Conservation (phyloP, 2,888 invertebrate species). For the Abscondita cerata region DNA sequence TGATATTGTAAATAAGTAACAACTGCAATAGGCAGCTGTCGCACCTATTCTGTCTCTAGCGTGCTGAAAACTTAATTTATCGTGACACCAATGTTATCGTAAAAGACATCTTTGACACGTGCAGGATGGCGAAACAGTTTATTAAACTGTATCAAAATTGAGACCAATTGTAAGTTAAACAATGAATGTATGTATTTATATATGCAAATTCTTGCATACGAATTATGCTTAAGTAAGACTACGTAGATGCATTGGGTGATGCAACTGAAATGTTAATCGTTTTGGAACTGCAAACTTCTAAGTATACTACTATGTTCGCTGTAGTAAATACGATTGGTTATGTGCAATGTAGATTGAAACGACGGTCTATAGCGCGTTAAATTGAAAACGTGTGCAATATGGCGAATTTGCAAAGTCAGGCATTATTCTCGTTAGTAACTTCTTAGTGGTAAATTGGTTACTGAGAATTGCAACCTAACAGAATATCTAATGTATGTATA, state of each 20-base stretch:
- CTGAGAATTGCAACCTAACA: slow-evolving; percentile 2
- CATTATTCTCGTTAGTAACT: slow-evolving; percentile 27
- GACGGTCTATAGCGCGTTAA: slow-evolving; percentile 51
- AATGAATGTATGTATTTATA: not conserved
- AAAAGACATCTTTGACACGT: slow-evolving; percentile 46
- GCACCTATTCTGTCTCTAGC: slow-evolving; percentile 45
- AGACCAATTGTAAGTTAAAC: not conserved
- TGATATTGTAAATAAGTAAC: slow-evolving; percentile 26
- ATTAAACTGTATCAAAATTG: slow-evolving; percentile 36
- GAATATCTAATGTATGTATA: not conserved
- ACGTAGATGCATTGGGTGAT: slow-evolving; percentile 18
- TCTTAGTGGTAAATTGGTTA: slow-evolving; percentile 4
- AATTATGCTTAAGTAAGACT: no score
- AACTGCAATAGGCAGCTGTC: slow-evolving; percentile 40
- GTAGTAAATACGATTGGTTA: slow-evolving; percentile 46
- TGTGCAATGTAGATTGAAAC: slow-evolving; percentile 48
- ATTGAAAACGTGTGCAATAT: slow-evolving; percentile 52
- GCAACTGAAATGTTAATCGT: slow-evolving; percentile 24
- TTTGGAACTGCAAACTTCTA: no score
- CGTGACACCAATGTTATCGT: slow-evolving; percentile 37
- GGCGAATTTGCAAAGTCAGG: slow-evolving; percentile 47
- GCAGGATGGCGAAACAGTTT: slow-evolving; percentile 41
- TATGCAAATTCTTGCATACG: no score
- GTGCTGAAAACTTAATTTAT: slow-evolving; percentile 45
- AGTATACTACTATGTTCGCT: not conserved